These are phyloP conservation scores for Vanessa atalanta DNA, from an alignment of 1,140 invertebrate species.

Conservation along the genomic window DNA sequence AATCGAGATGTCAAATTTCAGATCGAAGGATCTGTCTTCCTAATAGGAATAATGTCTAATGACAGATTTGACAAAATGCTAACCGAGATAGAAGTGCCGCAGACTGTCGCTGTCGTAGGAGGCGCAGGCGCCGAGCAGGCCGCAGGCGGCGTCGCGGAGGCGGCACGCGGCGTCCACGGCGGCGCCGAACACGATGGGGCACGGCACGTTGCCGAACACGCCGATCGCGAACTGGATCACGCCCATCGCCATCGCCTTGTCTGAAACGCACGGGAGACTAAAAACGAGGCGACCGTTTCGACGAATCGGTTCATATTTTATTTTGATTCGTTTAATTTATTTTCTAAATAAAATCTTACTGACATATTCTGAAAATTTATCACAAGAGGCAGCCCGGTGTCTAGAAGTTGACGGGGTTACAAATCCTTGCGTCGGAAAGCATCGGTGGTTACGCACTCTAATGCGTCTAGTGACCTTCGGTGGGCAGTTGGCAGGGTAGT, in stretches of 20 bases:
- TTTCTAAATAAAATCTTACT: too few relatives aligned
- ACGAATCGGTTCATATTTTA: not conserved
- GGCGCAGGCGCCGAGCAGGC: constrained; percentile 89
- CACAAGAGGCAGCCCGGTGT: too few relatives aligned
- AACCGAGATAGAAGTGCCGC: constrained; percentile 92
- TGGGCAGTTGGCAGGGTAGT: too few relatives aligned
- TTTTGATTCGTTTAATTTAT: too few relatives aligned
- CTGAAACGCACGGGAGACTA: constrained; percentile 56
- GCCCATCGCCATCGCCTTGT: constrained; percentile 96
- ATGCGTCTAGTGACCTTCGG: too few relatives aligned
- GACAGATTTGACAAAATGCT: not conserved
- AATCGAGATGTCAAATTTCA: too few relatives aligned
- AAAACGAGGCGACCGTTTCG: constrained; percentile 12
- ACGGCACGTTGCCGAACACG: constrained; percentile 95
- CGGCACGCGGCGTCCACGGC: constrained; percentile 95
- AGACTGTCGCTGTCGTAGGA: constrained; percentile 92
- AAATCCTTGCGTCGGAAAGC: too few relatives aligned
- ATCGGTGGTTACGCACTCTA: too few relatives aligned
- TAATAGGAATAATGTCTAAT: too few relatives aligned
- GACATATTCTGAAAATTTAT: too few relatives aligned
- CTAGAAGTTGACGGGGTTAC: too few relatives aligned
- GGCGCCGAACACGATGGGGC: constrained; percentile 94
- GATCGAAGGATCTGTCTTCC: too few relatives aligned
- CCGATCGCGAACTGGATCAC: constrained; percentile 96
- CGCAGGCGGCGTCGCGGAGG: constrained; percentile 92